phyloP scores from a whole-genome alignment of 37 sponge, comb jelly and placozoan species.

The Diacarnus erythraeanus region DNA sequence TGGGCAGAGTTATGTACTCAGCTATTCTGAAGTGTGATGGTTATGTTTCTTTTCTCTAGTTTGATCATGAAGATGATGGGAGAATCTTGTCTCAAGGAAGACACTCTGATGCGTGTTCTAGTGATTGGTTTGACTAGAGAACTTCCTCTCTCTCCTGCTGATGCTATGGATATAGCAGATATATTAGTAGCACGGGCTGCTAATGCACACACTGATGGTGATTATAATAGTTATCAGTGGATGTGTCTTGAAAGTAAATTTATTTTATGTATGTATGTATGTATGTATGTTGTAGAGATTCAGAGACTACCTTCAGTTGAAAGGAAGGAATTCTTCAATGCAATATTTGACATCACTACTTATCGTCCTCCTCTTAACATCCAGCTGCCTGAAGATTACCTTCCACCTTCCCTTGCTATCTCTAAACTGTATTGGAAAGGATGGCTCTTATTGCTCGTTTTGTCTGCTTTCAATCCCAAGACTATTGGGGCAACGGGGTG shows the following conservation, averaged over 20 bases:
- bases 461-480: slow-evolving; percentile 88
- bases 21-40: too few relatives aligned
- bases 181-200: slow-evolving; percentile 90
- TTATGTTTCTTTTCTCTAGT: not conserved
- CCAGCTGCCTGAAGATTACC: slow-evolving; percentile 80
- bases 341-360: slow-evolving; percentile 70
- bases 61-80: slow-evolving; percentile 72
- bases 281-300: slow-evolving; percentile 29
- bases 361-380: slow-evolving; percentile 76
- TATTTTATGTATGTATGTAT: too few relatives aligned
- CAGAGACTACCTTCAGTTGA: slow-evolving; percentile 63
- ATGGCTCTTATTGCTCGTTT: slow-evolving; percentile 86
- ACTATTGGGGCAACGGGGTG: slow-evolving; percentile 83
- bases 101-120: slow-evolving; percentile 87
- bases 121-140: slow-evolving; percentile 80
- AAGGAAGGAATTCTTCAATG: slow-evolving; percentile 68
- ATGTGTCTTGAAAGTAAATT: not conserved
- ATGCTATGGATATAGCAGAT: slow-evolving; percentile 88
- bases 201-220: slow-evolving; percentile 76
- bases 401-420: slow-evolving; percentile 83
- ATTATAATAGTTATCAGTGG: too few relatives aligned
- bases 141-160: slow-evolving; percentile 84
- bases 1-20: too few relatives aligned
- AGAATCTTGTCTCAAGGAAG: slow-evolving; percentile 79
- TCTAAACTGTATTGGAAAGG: slow-evolving; percentile 95